Evolutionary conservation across 2,113 vertebrate genomes (phyloP), one percentile per base, ranked within the genome.

Genomic region (Scalopus aquaticus): DNA sequence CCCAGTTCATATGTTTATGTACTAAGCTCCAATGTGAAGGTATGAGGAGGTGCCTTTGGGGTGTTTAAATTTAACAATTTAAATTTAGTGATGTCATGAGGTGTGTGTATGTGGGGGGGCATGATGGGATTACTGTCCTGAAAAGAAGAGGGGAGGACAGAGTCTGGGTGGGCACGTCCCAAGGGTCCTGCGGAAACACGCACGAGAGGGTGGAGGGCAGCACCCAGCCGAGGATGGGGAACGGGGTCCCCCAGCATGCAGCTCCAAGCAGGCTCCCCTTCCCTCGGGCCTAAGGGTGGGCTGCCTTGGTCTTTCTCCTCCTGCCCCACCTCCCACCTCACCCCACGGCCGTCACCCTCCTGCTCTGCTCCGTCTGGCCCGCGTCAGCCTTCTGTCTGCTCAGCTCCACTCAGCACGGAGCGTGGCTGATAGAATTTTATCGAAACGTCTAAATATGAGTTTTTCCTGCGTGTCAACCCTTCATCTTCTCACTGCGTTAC

Each of bases 361-460:
- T 32, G 1, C 42, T 72, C 60, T 6, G 39, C 28, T 32, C 32
- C 6, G 9, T 20, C 9, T 3, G 32, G 58, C 28, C 6, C 1
- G 0, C 10, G 73, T 56, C 42, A 15, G 79, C 77, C 15, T 10
- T 30, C 9, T 0, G 9, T 22, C 44, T 13, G 19, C 24, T 56
- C 6, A 2, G 74, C 64, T 87, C 28, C 9, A 56, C 77, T 89
- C 39, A 58, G 44, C 30, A 13, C 3, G 2, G 6, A 64, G 49
- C 16, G 0, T 0, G 6, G 69, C 70, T 62, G 83, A 89, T 32
- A 72, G 65, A 30, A 84, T 39, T 83, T 94, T 83, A 94, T 93
- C 76, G 91, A 83, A 97, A 93, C 51, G 62, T 95, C 97, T 92
- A 83, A 91, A 81, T 93, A 67, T 65, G 94, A 96, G 76, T 49